These are phyloP conservation scores for Cryptus viduatorius DNA, from an alignment of 2,888 invertebrate genomes.

Conservation along the genomic window DNA sequence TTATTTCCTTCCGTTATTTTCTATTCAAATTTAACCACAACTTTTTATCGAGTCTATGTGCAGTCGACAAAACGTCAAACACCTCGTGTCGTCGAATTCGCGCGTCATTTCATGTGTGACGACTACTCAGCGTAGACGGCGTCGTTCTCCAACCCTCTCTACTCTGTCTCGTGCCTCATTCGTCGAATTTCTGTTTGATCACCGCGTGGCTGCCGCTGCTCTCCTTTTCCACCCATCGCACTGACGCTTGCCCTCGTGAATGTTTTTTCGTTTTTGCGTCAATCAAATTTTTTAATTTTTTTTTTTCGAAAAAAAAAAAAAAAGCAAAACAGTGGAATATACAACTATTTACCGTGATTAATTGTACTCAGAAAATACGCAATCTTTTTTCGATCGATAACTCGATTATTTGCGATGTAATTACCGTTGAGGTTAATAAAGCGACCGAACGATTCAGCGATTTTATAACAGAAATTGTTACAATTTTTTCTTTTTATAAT, in stretches of 20 bases:
- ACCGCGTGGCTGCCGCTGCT: slow-evolving; percentile 24
- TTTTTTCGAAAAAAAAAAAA: background rate
- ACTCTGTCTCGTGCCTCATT: slow-evolving; percentile 16
- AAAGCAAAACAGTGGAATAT: no score
- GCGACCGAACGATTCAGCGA: no score
- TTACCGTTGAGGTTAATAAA: no score
- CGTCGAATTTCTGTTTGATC: slow-evolving; percentile 13
- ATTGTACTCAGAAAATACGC: no score
- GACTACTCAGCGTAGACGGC: slow-evolving; percentile 30
- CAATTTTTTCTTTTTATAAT: no score
- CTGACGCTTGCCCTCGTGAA: background rate
- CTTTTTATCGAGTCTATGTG: slow-evolving; percentile 20
- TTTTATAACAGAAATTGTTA: no score
- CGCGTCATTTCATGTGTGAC: slow-evolving; percentile 29
- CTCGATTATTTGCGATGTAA: no score
- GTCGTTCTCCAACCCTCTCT: slow-evolving; percentile 16
- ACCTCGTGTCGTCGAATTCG: slow-evolving; percentile 41
- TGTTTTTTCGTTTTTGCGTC: background rate
- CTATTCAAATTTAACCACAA: background rate
- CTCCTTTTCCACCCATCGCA: background rate
- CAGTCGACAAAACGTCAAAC: slow-evolving; percentile 28
- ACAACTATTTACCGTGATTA: no score
- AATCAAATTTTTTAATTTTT: background rate
- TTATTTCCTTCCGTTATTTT: background rate
- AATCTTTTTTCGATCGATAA: no score